Conservation (phyloP, 2,888 invertebrate species). For the Dynastes maya region DNA sequence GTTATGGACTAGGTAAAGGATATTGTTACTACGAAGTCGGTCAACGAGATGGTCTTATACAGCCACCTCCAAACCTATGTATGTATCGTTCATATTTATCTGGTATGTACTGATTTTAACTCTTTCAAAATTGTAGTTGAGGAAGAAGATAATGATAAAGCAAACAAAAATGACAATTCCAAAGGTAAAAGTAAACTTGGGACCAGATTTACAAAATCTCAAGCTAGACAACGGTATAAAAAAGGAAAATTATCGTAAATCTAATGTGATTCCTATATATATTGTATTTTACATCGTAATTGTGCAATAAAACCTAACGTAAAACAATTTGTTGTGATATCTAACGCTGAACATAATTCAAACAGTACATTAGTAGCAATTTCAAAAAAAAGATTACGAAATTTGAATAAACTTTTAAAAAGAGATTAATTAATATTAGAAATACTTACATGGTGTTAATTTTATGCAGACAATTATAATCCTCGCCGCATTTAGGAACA, state of each 20-base stretch:
- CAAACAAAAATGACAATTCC: conserved; percentile 44
- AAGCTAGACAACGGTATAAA: conserved; percentile 82
- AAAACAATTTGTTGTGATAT: too few species aligned
- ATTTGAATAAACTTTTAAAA: too few species aligned
- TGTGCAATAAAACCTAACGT: background rate
- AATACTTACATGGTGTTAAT: too few species aligned
- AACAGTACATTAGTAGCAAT: too few species aligned
- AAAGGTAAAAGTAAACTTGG: conserved; percentile 67
- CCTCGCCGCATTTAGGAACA: too few species aligned
- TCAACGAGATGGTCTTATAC: conserved; percentile 72
- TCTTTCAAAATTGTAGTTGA: conserved; percentile 33
- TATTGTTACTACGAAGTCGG: conserved; percentile 73
- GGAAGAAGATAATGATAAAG: conserved; percentile 56
- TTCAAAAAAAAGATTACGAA: too few species aligned
- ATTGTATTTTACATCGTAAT: conserved; percentile 18
- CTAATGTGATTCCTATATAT: background rate
- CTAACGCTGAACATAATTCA: too few species aligned
- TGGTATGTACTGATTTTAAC: background rate
- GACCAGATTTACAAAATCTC: conserved; percentile 79
- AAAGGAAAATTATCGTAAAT: conserved; percentile 74
- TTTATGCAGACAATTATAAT: too few species aligned
- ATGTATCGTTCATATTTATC: conserved; percentile 56
- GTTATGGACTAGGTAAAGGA: conserved; percentile 78
- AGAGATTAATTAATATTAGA: too few species aligned
- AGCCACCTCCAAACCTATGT: conserved; percentile 72